Percentiles rank a stretch among this genome's conserved stretches.
phyloP scores from a whole-genome alignment of 1,140 invertebrate species.

The Cheumatopsyche charites region DNA sequence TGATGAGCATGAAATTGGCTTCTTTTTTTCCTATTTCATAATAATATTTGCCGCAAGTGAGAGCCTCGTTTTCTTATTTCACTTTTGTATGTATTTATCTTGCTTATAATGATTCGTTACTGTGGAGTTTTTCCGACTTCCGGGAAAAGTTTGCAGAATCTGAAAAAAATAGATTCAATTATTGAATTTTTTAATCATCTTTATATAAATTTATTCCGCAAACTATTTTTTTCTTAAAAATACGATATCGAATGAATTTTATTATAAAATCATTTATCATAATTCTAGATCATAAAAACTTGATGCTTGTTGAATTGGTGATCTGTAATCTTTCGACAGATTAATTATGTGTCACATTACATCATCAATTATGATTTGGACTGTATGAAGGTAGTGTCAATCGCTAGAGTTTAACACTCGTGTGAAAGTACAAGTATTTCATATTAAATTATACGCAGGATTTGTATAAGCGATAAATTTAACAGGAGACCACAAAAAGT shows the following conservation, averaged over 20 bases:
- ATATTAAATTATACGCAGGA: slow-evolving; percentile 11
- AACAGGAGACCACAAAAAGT: neutral
- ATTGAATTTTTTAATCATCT: too few relatives aligned
- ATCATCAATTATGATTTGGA: slow-evolving; percentile 41
- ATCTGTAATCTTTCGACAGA: slow-evolving; percentile 29
- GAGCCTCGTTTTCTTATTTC: too few relatives aligned
- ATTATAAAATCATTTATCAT: too few relatives aligned
- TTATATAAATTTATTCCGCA: too few relatives aligned
- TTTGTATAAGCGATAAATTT: neutral
- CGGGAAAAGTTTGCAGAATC: too few relatives aligned
- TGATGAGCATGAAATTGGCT: slow-evolving; percentile 26
- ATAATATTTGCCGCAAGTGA: neutral
- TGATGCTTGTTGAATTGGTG: slow-evolving; percentile 36
- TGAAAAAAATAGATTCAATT: too few relatives aligned
- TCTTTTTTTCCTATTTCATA: slow-evolving; percentile 16
- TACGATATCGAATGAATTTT: too few relatives aligned
- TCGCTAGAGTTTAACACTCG: neutral
- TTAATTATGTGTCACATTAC: slow-evolving; percentile 34
- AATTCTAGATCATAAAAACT: too few relatives aligned
- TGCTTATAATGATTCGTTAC: too few relatives aligned
- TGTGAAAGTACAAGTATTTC: neutral
- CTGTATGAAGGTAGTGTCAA: neutral
- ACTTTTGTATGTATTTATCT: too few relatives aligned
- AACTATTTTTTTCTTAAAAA: too few relatives aligned
- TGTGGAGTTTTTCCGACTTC: too few relatives aligned